Base-by-base conservation (phyloP, 2,113 vertebrate genomes). In the Aythya baeri region DNA sequence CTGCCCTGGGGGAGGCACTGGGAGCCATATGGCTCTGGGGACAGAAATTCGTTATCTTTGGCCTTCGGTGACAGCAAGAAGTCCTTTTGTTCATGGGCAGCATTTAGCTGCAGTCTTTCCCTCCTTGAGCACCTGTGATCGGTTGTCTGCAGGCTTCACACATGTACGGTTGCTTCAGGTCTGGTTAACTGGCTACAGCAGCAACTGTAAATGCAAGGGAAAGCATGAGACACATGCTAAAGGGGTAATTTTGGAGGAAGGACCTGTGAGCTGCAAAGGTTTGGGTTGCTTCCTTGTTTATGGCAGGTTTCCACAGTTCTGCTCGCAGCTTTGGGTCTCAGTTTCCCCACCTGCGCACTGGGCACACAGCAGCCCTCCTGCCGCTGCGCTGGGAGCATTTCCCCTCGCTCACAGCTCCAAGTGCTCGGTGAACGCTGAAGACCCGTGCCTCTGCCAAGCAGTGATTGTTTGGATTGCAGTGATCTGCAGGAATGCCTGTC, bases 401-500 rank as follows among this genome's bases (percentile, higher is more conserved):
- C 17, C 79, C n/a, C 59, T 90, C 83, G 2, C 63, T 73, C 61
- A 36, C 27, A 1, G 70, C 86, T 89, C 85, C 68, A 58, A 95
- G 50, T 29, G 72, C 88, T 91, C 71, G 0, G 0, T 72, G 59
- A 88, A 91, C 93, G 91, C 83, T 83, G 50, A 49, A 93, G 77
- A 58, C 3, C 70, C 38, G 16, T 16, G 25, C 86, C 78, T 92
- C 94, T 92, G 86, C 92, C 96, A 96, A 96, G 77, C 92, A 95
- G 92, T 67, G 91, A 89, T 94, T 82, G 61, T 58, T 96, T 66
- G 96, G 89, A 81, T 94, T 95, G 79, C 82, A 94, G 83, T 82
- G 90, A 94, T 91, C 94, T 94, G 22, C 83, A 88, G 86, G 83
- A 94, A 95, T 88, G 92, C 90, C 85, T 94, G 92, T 97, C 93